Evolutionary conservation across 2,113 vertebrate genomes (phyloP).

Genomic region (Patagioenas fasciata): DNA sequence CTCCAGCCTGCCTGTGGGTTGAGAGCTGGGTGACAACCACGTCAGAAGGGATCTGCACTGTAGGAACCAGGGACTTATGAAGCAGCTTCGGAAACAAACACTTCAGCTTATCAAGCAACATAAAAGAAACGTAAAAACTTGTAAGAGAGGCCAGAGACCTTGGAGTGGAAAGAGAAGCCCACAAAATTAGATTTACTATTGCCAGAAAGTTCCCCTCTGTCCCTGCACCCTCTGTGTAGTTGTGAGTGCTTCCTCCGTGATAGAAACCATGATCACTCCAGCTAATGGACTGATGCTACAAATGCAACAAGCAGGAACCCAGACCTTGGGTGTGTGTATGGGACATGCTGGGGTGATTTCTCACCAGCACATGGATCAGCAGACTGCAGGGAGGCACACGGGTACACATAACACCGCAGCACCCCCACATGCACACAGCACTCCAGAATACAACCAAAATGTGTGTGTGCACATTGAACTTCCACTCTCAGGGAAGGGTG

Average conservation of each 20-base stretch:
- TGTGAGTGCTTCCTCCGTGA: background rate
- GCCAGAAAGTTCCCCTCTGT: background rate
- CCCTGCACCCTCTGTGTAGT: background rate
- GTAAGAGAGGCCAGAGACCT: background rate
- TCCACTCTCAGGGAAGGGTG: too few species aligned
- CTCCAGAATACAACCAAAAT: accelerated
- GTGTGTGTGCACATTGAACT: background rate
- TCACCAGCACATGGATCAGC: background rate
- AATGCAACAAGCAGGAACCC: background rate
- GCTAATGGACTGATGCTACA: background rate
- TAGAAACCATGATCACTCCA: background rate
- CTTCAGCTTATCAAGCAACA: accelerated
- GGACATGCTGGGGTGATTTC: background rate
- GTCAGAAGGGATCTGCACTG: background rate
- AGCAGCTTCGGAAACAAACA: background rate
- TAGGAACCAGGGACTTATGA: background rate
- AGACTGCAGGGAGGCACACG: accelerated
- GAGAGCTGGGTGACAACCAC: background rate
- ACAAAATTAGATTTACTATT: background rate
- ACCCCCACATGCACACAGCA: accelerated
- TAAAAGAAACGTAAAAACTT: background rate
- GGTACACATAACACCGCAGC: background rate
- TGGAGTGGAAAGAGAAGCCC: background rate
- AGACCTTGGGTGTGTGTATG: background rate
- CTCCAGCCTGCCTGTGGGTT: background rate